A percentile compares a stretch with the other conserved stretches of the same genome.
These are phyloP conservation scores for Epicampocera succincta DNA, from an alignment of 2,888 invertebrate genomes.

Conservation along the genomic window DNA sequence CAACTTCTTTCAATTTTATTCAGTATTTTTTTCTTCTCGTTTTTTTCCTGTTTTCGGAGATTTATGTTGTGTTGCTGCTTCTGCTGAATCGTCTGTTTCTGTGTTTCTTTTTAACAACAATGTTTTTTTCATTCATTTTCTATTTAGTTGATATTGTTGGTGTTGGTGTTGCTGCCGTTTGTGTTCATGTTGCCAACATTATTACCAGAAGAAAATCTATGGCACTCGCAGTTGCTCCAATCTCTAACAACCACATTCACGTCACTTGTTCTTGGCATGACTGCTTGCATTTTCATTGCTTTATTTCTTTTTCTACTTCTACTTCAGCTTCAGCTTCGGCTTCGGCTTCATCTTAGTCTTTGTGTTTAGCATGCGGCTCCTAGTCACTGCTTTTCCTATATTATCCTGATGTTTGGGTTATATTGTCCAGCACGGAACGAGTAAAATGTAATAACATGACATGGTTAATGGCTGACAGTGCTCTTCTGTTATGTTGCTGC, in stretches of 20 bases:
- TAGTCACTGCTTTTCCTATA: conserved; percentile 18
- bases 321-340: no score
- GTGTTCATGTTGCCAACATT: conserved; percentile 56
- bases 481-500: conserved; percentile 64
- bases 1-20: conserved; percentile 26
- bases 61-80: conserved; percentile 71
- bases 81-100: conserved; percentile 67
- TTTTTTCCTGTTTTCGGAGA: conserved; percentile 53
- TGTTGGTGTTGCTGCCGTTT: not conserved
- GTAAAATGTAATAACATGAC: conserved; percentile 69
- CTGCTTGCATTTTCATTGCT: conserved; percentile 62
- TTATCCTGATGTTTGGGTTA: conserved; percentile 44
- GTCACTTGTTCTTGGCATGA: conserved; percentile 65
- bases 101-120: conserved; percentile 47
- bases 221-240: conserved; percentile 51
- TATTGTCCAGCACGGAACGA: conserved; percentile 53
- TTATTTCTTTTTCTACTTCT: conserved; percentile 43
- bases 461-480: conserved; percentile 71
- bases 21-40: conserved; percentile 5
- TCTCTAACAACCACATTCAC: conserved; percentile 62
- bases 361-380: conserved; percentile 35
- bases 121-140: conserved; percentile 53
- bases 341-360: conserved; percentile 33
- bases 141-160: not conserved
- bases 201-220: conserved; percentile 61